Base-by-base conservation (phyloP, 1,140 invertebrate genomes). In the Temnothorax longispinosus region DNA sequence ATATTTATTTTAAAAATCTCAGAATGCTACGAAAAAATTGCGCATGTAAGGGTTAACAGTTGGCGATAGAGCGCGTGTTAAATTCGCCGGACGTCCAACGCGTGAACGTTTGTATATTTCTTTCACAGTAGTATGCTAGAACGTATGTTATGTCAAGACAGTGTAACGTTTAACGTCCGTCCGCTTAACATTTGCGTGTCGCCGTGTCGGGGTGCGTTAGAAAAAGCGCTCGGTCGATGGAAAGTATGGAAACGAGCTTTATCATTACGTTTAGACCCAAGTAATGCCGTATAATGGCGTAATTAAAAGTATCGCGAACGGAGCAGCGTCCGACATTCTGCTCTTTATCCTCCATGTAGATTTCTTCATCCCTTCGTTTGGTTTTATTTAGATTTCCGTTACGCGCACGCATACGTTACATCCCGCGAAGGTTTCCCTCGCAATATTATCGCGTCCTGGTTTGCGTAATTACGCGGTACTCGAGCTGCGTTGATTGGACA, bases 391-490 rank as follows among this genome's bases (percentile, higher is more conserved):
- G 32, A 18, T 80, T 80, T 67, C n/a, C 35, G 62, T 67, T 65
- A 50, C n/a, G 56, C 54, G 47, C 47, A 50, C 62, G 60, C 76
- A 15, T 21, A 44, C 32, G 41, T 62, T 13, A 15, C 27, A 1
- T 27, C 5, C 18, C n/a, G 76, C 35, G n/a, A 52, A 50, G 32
- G 21, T 52, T 67, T 67, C 62, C 47, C 62, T 80, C 35, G 27
- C 41, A 62, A 64, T 41, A 64, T 64, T 80, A 67, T 54, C 60
- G 62, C 62, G 77, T 54, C n/a, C 75, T 52, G 44, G 41, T 65
- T 65, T 18, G n/a, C 47, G 77, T 65, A 80, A 80, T 80, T 80
- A 78, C 18, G 15, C 75, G 75, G 18, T 62, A 13, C 77, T 32
- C 58, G 56, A 35, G 58, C 75, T 27, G 27, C 41, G 41, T 27